phyloP scores from a whole-genome alignment of 2,797 vertebrate genomes.

The Artibeus lituratus region DNA sequence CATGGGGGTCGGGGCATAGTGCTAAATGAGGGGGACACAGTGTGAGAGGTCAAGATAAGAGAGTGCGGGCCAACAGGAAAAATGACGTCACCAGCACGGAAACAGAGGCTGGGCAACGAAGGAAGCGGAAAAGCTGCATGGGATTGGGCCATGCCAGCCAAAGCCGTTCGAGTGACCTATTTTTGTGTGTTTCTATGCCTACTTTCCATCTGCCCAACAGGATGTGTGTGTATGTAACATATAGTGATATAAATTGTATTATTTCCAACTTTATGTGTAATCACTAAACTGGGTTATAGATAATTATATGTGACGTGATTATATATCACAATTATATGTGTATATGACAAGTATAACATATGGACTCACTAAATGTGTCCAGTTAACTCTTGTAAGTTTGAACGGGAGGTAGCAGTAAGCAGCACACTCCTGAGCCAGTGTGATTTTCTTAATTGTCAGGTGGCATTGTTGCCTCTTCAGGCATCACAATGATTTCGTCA shows the following conservation, averaged over 20 bases:
- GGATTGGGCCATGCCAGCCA: background rate
- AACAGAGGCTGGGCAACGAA: background rate
- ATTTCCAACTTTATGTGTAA: background rate
- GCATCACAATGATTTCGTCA: background rate
- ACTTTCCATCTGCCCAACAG: background rate
- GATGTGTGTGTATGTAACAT: background rate
- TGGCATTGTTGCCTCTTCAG: background rate
- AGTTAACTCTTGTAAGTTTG: background rate
- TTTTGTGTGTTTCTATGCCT: background rate
- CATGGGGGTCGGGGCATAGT: rapidly evolving
- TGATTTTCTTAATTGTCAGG: background rate
- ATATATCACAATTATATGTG: background rate
- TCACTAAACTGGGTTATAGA: background rate
- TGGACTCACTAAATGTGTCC: background rate
- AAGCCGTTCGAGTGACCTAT: background rate
- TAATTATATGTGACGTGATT: background rate
- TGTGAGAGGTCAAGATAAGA: background rate
- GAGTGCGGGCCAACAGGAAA: background rate
- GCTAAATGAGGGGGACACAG: background rate
- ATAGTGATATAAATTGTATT: background rate
- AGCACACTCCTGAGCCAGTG: background rate
- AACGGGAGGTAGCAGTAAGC: background rate
- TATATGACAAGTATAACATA: background rate
- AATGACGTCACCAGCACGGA: background rate
- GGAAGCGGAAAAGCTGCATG: background rate